Evolutionary conservation across 2,888 invertebrate genomes (phyloP).

Genomic region (Colletes collaris): DNA sequence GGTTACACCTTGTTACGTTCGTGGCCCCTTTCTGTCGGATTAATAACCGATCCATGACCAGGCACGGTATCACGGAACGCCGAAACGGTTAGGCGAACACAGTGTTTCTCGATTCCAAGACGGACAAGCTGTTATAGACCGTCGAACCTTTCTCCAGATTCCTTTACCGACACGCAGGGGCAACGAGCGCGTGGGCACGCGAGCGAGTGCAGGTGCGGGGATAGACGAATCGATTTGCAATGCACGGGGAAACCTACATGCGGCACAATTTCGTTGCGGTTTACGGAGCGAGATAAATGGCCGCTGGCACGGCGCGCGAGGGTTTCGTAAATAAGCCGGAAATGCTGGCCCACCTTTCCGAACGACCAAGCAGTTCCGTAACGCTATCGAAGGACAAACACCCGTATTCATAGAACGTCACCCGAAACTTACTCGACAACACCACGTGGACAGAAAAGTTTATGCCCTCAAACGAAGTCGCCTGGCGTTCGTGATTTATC

Average conservation of each 20-base stretch:
- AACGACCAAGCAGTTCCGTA: constrained; percentile 18
- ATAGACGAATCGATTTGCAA: constrained; percentile 49
- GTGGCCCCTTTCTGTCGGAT: not conserved
- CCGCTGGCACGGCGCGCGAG: constrained; percentile 46
- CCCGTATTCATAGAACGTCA: constrained; percentile 22
- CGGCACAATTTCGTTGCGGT: constrained; percentile 45
- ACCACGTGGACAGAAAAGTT: not conserved
- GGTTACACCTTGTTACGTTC: too few relatives aligned
- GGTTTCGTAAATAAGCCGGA: constrained; percentile 64
- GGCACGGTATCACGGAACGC: not conserved
- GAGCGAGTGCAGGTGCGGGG: constrained; percentile 43
- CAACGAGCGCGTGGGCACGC: not conserved
- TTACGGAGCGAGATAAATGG: constrained; percentile 45
- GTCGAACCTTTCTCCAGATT: constrained; percentile 47
- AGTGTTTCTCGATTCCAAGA: constrained; percentile 16
- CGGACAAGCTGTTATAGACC: not conserved
- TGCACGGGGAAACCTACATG: constrained; percentile 32
- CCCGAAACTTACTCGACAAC: constrained; percentile 6
- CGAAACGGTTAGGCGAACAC: constrained; percentile 2
- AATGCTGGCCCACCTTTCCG: constrained; percentile 44
- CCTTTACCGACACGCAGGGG: constrained; percentile 41
- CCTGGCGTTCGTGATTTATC: not conserved
- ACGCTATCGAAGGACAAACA: constrained; percentile 36
- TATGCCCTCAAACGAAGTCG: not conserved
- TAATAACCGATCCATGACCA: too few relatives aligned